phyloP scores from a whole-genome alignment of 1,140 invertebrate genomes.

The Drosophila carrolli region DNA sequence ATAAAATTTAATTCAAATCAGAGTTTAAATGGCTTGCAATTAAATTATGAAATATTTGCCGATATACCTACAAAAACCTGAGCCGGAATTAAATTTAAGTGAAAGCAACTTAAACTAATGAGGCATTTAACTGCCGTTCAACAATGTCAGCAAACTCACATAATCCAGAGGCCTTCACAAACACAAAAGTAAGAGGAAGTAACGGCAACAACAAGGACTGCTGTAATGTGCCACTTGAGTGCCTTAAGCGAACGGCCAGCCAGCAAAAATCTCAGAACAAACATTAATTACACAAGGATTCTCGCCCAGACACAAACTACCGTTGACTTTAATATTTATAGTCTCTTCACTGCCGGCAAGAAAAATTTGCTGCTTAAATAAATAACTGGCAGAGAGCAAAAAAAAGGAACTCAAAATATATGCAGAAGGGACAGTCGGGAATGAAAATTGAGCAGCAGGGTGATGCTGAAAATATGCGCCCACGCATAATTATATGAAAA shows the following conservation, averaged over 20 bases:
- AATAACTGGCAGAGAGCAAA: conserved; percentile 47
- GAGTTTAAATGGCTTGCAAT: neutral
- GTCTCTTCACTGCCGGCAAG: conserved; percentile 37
- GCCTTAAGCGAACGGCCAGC: conserved; percentile 31
- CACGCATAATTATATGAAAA: conserved; percentile 82
- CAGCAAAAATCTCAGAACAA: conserved; percentile 63
- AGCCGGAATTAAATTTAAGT: conserved; percentile 24
- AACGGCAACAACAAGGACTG: conserved; percentile 41
- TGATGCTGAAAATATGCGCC: conserved; percentile 54
- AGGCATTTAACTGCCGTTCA: conserved; percentile 67
- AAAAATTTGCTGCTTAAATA: conserved; percentile 69
- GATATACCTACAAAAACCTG: conserved; percentile 11
- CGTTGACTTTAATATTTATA: conserved; percentile 80
- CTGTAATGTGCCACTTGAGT: conserved; percentile 66
- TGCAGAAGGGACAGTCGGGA: neutral
- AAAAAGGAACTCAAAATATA: conserved; percentile 3
- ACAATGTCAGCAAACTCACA: conserved; percentile 66
- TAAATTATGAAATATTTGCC: conserved; percentile 26
- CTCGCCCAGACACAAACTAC: conserved; percentile 54
- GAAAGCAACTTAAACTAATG: conserved; percentile 58
- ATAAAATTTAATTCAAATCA: conserved; percentile 6
- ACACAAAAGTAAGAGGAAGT: conserved; percentile 15
- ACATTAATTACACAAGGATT: conserved; percentile 76
- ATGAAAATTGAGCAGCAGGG: conserved; percentile 30
- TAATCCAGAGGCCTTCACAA: conserved; percentile 50